Evolutionary conservation across 37 sponge, comb jelly and placozoan genomes (phyloP).

Genomic region (Amphimedon queenslandica): DNA sequence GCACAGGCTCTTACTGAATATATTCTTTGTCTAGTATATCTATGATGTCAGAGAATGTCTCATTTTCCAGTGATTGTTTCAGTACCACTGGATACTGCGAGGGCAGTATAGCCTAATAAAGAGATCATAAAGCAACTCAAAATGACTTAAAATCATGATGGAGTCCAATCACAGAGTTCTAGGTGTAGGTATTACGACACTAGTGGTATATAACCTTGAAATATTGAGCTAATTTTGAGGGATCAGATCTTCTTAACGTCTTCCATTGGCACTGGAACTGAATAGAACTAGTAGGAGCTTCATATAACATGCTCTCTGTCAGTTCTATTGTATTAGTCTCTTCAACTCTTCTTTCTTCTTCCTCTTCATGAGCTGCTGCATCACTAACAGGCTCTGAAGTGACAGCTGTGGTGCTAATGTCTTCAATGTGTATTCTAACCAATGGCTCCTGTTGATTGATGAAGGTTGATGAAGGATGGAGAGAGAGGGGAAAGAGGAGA

Average conservation of each 20-base stretch:
- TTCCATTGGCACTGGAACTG: constrained; percentile 69
- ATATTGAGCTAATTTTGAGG: constrained; percentile 13
- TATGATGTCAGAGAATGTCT: constrained; percentile 56
- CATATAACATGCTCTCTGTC: constrained; percentile 2
- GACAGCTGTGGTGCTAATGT: constrained; percentile 16
- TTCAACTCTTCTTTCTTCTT: neutral
- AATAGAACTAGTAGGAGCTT: constrained; percentile 36
- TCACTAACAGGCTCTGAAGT: neutral
- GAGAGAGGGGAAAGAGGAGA: neutral
- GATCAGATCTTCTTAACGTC: constrained; percentile 17
- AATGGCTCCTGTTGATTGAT: constrained; percentile 49
- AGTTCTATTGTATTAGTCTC: neutral
- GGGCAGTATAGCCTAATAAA: constrained; percentile 40
- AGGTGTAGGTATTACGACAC: neutral
- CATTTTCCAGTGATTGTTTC: constrained; percentile 75
- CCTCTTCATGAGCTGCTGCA: neutral
- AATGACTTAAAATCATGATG: neutral
- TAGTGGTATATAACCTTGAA: constrained; percentile 42
- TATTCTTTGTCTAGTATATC: constrained; percentile 42
- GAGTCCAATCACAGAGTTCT: neutral
- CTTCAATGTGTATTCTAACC: constrained; percentile 56
- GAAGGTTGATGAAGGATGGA: neutral
- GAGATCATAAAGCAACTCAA: neutral
- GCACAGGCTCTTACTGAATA: constrained; percentile 18
- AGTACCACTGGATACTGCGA: constrained; percentile 53